These are phyloP conservation scores for Tetramorium bicarinatum DNA, from an alignment of 2,888 invertebrate species.

Conservation along the genomic window DNA sequence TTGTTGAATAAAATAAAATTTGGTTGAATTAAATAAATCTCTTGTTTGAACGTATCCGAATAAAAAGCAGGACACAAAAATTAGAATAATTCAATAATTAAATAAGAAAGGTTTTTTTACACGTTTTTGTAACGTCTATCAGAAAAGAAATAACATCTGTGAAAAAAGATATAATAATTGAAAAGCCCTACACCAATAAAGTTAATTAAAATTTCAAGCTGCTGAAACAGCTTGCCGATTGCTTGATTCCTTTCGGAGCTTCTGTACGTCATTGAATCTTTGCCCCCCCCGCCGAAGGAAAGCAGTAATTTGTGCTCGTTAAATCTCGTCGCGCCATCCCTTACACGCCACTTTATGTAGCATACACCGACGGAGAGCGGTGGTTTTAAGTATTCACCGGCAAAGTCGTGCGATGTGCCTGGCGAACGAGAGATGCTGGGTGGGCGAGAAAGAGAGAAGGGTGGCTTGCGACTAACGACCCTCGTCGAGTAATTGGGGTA, in stretches of 20 bases:
- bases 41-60: no score
- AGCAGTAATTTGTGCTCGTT: conserved; percentile 48
- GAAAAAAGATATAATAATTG: background rate
- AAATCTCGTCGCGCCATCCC: conserved; percentile 26
- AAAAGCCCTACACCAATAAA: no score
- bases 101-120: background rate
- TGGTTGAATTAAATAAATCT: no score
- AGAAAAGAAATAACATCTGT: background rate
- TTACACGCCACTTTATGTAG: conserved; percentile 40
- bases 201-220: background rate
- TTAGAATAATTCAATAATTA: background rate
- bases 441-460: conserved; percentile 54
- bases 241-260: background rate
- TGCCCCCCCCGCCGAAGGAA: conserved; percentile 2
- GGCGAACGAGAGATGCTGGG: conserved; percentile 3
- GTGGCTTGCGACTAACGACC: conserved; percentile 73
- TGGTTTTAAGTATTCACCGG: conserved; percentile 53
- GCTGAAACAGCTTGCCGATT: no score
- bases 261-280: conserved; percentile 11
- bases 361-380: conserved; percentile 6
- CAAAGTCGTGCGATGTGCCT: conserved; percentile 46
- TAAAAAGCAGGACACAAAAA: no score
- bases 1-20: no score
- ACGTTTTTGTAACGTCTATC: background rate
- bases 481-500: conserved; percentile 80